Base-by-base conservation (phyloP, 2,113 vertebrate species). In the Phalacrocorax pelagicus region DNA sequence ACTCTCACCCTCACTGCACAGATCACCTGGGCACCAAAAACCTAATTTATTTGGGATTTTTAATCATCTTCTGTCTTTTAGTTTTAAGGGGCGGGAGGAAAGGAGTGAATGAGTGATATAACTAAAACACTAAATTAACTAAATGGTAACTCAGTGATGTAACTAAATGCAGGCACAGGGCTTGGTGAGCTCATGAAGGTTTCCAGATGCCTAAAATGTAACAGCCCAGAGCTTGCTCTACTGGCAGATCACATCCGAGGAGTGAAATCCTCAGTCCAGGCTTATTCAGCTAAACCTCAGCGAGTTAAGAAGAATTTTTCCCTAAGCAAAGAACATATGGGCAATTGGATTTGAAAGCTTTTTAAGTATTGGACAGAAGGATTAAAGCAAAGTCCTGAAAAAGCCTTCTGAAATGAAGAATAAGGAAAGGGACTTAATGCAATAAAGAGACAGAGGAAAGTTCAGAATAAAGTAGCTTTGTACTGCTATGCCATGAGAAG, bases 391-490 rank as follows among this genome's bases (percentile, higher is more conserved):
- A 91, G 62, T 65, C 44, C 40, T 47, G 32, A 2, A 67, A 92
- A 92, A 88, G 30, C 38, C 58, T 82, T 87, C 81, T 83, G 86
- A 94, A 96, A 92, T 82, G 55, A 95, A 90, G 67, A 92, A 86
- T 70, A 90, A 71, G 23, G 21, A 81, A 85, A 91, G 21, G 54
- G 29, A 81, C 42, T 91, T 91, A 94, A 90, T 70, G 26, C 73
- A 91, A 86, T 58, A 80, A 88, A 88, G 67, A 82, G 66, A 79
- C 29, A 30, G 44, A 71, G 67, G 51, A 65, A 92, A 92, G 36
- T 63, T 90, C 52, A 91, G 61, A 95, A 94, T 65, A 86, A 88
- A 88, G 49, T 49, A 91, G 65, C 59, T 94, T 90, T 94, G 65
- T 71, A 70, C 36, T 95, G 26, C 42, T 65, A 17, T 59, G 62